Evolutionary conservation across 2,113 vertebrate species (phyloP).

Genomic region (Piprites chloris): DNA sequence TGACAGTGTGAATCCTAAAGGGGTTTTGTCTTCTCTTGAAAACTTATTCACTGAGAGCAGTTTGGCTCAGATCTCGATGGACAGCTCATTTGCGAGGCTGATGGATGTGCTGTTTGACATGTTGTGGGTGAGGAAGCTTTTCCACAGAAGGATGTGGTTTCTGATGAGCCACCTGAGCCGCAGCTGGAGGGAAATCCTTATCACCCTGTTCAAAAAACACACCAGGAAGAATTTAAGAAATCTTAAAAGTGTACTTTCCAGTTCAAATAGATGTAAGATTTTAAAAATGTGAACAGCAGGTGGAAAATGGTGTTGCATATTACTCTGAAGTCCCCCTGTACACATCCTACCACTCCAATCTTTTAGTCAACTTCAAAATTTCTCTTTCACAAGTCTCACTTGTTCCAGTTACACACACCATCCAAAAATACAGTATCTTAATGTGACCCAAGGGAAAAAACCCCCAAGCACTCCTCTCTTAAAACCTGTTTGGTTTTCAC

Average conservation of each 20-base stretch:
- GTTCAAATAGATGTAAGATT: neutral
- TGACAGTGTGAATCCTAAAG: neutral
- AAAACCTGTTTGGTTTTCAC: neutral
- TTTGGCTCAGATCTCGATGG: neutral
- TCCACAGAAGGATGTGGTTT: conserved; percentile 93
- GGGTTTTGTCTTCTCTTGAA: neutral
- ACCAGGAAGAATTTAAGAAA: neutral
- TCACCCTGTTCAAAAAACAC: conserved; percentile 82
- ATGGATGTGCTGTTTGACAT: conserved; percentile 92
- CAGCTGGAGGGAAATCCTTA: conserved; percentile 96
- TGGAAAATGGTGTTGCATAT: neutral
- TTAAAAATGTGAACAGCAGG: neutral
- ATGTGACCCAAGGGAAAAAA: neutral
- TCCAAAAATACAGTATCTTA: neutral
- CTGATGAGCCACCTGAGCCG: conserved; percentile 96
- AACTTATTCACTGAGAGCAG: neutral
- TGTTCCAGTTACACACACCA: neutral
- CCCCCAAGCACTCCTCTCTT: neutral
- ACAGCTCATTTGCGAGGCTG: conserved; percentile 94
- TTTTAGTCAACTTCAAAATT: neutral
- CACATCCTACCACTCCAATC: neutral
- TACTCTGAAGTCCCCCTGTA: neutral
- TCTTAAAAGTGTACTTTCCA: neutral
- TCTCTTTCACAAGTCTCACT: neutral
- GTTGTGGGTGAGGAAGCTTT: conserved; percentile 81